Evolutionary conservation across 2,113 vertebrate genomes (phyloP).

Genomic region (Nibea albiflora): DNA sequence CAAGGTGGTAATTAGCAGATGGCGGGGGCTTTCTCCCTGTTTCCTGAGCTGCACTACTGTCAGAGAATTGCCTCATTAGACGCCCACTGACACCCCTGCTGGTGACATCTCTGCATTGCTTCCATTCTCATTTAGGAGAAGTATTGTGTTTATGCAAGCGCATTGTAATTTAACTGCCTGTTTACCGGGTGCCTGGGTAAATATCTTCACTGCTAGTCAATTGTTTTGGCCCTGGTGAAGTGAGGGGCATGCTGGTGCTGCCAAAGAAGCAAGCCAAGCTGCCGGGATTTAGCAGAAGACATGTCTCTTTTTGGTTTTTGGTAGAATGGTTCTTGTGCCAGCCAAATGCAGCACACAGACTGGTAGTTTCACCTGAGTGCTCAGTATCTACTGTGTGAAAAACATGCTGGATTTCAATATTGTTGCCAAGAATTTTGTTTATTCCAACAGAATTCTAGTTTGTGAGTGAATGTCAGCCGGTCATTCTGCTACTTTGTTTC

Average conservation of each 20-base stretch:
- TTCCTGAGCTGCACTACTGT: constrained; percentile 46
- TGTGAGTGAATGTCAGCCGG: not conserved
- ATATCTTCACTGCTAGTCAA: constrained; percentile 20
- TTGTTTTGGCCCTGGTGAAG: constrained; percentile 20
- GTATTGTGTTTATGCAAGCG: constrained; percentile 17
- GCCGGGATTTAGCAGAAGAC: constrained; percentile 13
- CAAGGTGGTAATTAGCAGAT: constrained; percentile 76
- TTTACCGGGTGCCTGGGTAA: constrained; percentile 32
- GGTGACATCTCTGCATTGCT: constrained; percentile 52
- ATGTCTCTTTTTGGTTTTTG: not conserved
- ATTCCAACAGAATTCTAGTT: not conserved
- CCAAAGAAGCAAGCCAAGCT: constrained; percentile 1
- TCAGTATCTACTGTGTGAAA: not conserved
- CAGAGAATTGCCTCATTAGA: constrained; percentile 78
- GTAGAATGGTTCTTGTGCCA: constrained; percentile 4
- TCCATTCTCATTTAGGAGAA: constrained; percentile 42
- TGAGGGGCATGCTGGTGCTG: not conserved
- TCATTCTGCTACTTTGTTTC: not conserved
- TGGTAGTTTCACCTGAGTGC: constrained; percentile 21
- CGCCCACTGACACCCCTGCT: constrained; percentile 65
- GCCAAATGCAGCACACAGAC: not conserved
- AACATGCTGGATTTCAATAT: not conserved
- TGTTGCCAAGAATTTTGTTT: not conserved
- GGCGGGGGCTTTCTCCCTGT: constrained; percentile 36
- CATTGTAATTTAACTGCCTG: constrained; percentile 44